Percentiles rank a stretch among this genome's conserved stretches.
Evolutionary conservation across 2,888 invertebrate species (phyloP).

Genomic region (Eilema depressum): DNA sequence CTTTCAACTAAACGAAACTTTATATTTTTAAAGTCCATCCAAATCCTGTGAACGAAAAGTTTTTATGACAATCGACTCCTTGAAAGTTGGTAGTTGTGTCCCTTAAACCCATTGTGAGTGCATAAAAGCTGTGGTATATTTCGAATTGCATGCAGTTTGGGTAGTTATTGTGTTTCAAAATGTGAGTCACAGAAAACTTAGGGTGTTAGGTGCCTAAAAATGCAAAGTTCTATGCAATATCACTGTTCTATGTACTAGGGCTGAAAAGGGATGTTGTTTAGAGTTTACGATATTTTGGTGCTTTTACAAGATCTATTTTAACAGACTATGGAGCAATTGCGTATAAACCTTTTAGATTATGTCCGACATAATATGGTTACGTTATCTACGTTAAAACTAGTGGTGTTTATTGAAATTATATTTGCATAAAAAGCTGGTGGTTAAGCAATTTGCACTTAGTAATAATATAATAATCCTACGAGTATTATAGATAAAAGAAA

Average conservation of each 20-base stretch:
- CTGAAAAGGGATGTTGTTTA: not conserved
- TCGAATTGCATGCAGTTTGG: constrained; percentile 8
- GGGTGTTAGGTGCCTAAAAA: too few species aligned
- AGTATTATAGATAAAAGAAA: too few species aligned
- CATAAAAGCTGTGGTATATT: constrained; percentile 30
- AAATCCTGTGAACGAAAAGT: constrained; percentile 46
- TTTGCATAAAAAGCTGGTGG: too few species aligned
- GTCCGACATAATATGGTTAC: too few species aligned
- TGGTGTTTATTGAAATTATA: too few species aligned
- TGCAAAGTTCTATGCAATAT: not conserved
- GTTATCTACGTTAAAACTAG: too few species aligned
- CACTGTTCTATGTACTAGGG: not conserved
- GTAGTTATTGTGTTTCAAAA: not conserved
- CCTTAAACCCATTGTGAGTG: constrained; percentile 24
- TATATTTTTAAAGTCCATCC: constrained; percentile 46
- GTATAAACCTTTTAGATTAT: too few species aligned
- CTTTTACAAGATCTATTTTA: too few species aligned
- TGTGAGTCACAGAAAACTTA: not conserved
- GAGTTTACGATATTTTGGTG: too few species aligned
- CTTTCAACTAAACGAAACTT: constrained; percentile 42
- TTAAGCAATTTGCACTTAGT: too few species aligned
- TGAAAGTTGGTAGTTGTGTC: constrained; percentile 29
- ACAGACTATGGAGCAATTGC: too few species aligned
- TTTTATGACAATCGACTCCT: constrained; percentile 43
- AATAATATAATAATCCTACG: too few species aligned